These are phyloP conservation scores for Vulpes ferrilata DNA, from an alignment of 2,113 vertebrate species.

Conservation along the genomic window DNA sequence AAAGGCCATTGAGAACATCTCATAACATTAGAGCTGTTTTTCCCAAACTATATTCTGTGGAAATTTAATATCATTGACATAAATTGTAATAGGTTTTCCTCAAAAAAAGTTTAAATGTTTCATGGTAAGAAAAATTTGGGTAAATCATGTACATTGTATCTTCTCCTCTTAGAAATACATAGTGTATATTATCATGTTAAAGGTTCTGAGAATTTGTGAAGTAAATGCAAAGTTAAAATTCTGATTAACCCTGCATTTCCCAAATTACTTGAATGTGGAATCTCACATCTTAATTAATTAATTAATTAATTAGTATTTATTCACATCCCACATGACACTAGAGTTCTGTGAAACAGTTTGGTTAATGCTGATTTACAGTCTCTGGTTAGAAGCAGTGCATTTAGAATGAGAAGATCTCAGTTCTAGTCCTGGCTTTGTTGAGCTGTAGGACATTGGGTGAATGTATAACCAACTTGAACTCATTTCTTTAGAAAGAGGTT, in stretches of 20 bases:
- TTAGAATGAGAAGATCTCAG: not conserved
- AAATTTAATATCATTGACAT: not conserved
- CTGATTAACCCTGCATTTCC: not conserved
- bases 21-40: constrained; percentile 10
- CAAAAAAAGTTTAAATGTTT: not conserved
- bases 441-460: not conserved
- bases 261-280: not conserved
- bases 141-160: not conserved
- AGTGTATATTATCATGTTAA: not conserved
- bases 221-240: constrained; percentile 7
- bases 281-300: not conserved
- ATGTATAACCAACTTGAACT: not conserved
- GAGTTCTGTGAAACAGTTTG: not conserved
- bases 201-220: not conserved
- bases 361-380: not conserved
- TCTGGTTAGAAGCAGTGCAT: not conserved
- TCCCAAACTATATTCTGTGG: not conserved
- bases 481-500: not conserved
- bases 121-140: not conserved
- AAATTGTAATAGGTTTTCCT: not conserved
- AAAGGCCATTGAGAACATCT: not conserved
- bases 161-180: not conserved
- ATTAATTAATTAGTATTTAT: not conserved
- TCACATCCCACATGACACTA: not conserved
- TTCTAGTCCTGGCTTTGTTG: not conserved